Evolutionary conservation across 2,888 invertebrate genomes (phyloP).

Genomic region (Tachina grossa): DNA sequence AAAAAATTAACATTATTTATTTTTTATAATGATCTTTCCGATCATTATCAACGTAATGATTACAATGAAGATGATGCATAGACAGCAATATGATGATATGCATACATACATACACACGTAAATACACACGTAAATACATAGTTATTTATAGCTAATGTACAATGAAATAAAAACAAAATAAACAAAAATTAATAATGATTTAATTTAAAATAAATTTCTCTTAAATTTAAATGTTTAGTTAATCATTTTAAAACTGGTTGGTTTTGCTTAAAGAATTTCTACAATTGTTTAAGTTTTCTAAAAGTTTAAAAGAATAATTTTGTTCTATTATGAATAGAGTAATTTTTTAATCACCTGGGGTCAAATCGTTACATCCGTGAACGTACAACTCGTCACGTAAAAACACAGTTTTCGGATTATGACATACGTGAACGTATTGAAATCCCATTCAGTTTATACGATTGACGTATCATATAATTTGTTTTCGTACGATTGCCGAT

Average conservation of each 20-base stretch:
- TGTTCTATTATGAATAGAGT: not conserved
- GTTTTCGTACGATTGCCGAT: too few species aligned
- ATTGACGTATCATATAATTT: too few species aligned
- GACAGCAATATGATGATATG: not conserved
- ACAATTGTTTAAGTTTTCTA: not conserved
- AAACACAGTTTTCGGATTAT: too few species aligned
- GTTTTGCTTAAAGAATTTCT: constrained; percentile 2
- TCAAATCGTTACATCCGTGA: too few species aligned
- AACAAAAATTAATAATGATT: constrained; percentile 13
- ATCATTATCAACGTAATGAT: constrained; percentile 23
- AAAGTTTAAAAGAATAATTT: not conserved
- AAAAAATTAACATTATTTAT: not conserved
- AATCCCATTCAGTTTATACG: too few species aligned
- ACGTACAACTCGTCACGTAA: too few species aligned
- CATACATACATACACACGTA: not conserved
- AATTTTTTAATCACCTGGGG: not conserved
- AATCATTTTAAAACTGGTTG: constrained; percentile 28
- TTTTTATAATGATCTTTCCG: constrained; percentile 9
- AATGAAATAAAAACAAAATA: constrained; percentile 9
- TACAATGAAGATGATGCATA: constrained; percentile 11
- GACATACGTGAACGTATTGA: too few species aligned
- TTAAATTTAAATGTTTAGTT: constrained; percentile 13
- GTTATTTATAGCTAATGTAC: constrained; percentile 26
- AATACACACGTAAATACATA: not conserved
- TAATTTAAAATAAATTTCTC: constrained; percentile 26